These are phyloP conservation scores for Temnopleurus reevesii DNA, from an alignment of 53 echinoderm and acorn worm species.

Conservation along the genomic window DNA sequence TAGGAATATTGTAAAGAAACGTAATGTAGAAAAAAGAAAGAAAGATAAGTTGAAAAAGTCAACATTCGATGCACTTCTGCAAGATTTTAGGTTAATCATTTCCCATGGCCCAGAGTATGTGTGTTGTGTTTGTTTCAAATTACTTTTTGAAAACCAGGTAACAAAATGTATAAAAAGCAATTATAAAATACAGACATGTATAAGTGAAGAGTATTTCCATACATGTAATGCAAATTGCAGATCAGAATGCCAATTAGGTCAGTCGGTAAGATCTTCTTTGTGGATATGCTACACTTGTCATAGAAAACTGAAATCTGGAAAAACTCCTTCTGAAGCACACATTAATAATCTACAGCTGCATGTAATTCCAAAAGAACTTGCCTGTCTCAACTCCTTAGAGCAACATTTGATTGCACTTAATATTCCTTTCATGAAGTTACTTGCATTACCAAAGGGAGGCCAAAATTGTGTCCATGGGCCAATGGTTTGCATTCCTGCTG, in stretches of 20 bases:
- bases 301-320: constrained; percentile 46
- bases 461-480: constrained; percentile 66
- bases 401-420: constrained; percentile 62
- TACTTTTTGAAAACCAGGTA: constrained; percentile 60
- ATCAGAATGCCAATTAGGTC: background rate
- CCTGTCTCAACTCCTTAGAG: constrained; percentile 29
- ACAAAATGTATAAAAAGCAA: constrained; percentile 50
- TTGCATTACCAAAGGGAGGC: constrained; percentile 57
- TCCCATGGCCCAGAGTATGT: constrained; percentile 66
- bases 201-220: constrained; percentile 58
- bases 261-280: constrained; percentile 53
- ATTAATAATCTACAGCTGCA: constrained; percentile 29
- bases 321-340: constrained; percentile 41
- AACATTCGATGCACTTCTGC: constrained; percentile 7
- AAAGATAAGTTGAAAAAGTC: background rate
- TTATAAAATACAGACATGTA: constrained; percentile 41
- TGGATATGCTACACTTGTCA: constrained; percentile 75
- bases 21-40: background rate
- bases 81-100: constrained; percentile 30
- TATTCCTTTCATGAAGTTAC: constrained; percentile 72
- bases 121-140: constrained; percentile 55
- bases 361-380: constrained; percentile 30
- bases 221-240: constrained; percentile 50
- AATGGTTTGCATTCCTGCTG: constrained; percentile 63
- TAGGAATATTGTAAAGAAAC: background rate